Conservation (phyloP, 2,888 invertebrate species). For the Ametastegia equiseti region DNA sequence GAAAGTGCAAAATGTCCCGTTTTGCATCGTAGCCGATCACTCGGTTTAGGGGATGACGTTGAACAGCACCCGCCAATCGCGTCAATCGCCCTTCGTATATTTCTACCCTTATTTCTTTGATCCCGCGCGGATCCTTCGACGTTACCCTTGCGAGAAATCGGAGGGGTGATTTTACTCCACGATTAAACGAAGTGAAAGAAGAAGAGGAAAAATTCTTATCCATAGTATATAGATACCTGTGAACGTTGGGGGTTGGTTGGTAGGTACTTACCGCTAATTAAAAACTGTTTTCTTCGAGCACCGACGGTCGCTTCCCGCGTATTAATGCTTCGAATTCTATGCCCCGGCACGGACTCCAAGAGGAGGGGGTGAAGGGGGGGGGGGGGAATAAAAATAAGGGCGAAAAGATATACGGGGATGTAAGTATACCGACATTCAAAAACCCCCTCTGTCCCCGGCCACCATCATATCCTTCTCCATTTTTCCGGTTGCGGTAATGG, state of each 20-base stretch:
- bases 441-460: background rate
- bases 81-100: background rate
- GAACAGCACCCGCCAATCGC: background rate
- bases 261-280: slow-evolving; percentile 59
- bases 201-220: background rate
- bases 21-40: slow-evolving; percentile 17
- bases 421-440: background rate
- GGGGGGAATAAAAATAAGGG: slow-evolving; percentile 48
- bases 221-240: background rate
- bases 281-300: slow-evolving; percentile 60
- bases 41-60: slow-evolving; percentile 16
- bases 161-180: background rate
- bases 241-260: background rate
- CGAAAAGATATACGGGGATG: slow-evolving; percentile 55
- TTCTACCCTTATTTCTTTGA: background rate
- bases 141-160: background rate
- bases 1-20: slow-evolving; percentile 32
- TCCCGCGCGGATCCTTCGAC: background rate
- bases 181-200: background rate
- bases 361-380: slow-evolving; percentile 21
- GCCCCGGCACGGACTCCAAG: slow-evolving; percentile 31
- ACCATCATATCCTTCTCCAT: slow-evolving; percentile 13
- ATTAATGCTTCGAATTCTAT: slow-evolving; percentile 35
- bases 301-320: background rate
- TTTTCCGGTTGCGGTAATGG: slow-evolving; percentile 20